Conservation (phyloP, 1,140 invertebrate species). For the Yoshiicerus persimilis region DNA sequence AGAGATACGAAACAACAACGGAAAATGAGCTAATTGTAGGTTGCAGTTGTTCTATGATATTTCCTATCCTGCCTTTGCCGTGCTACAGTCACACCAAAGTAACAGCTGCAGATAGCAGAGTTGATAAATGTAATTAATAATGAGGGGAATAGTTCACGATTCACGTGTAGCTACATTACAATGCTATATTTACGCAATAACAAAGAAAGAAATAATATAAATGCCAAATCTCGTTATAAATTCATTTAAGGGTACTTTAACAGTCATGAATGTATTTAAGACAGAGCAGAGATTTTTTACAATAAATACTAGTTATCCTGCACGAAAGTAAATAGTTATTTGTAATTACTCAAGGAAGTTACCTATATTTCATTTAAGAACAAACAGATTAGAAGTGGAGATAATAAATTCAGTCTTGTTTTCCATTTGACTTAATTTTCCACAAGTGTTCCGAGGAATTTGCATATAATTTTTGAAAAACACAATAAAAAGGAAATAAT, state of each 20-base stretch:
- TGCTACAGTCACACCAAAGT: background rate
- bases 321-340: background rate
- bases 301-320: background rate
- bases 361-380: background rate
- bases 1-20: background rate
- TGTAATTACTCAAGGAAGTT: background rate
- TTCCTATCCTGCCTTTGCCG: conserved; percentile 10
- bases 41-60: background rate
- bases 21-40: background rate
- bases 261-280: background rate
- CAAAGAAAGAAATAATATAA: background rate
- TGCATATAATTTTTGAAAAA: conserved; percentile 3
- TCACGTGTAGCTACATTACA: background rate
- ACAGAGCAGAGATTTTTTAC: background rate
- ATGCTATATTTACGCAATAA: background rate
- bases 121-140: conserved; percentile 1
- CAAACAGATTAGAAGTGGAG: background rate
- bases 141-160: background rate
- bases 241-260: background rate
- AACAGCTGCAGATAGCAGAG: background rate
- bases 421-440: background rate
- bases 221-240: background rate
- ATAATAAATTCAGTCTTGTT: background rate
- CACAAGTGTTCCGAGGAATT: background rate
- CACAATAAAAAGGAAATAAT: background rate